Evolutionary conservation across 2,113 vertebrate genomes (phyloP).

Genomic region (Gymnogyps californianus): DNA sequence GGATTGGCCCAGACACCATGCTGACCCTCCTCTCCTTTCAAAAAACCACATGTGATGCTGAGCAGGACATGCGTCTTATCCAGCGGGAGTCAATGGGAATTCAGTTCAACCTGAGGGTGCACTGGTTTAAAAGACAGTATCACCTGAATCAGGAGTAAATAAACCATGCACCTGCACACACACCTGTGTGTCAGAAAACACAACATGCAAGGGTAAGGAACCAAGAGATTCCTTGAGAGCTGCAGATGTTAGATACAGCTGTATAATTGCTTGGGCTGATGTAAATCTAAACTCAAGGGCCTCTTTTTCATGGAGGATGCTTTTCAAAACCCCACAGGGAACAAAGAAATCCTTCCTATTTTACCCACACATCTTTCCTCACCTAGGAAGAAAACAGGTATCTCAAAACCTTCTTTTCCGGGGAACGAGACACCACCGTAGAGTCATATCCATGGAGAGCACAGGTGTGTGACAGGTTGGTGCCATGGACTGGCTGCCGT

Average conservation of each 20-base stretch:
- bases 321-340: not conserved
- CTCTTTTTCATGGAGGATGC: not conserved
- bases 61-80: not conserved
- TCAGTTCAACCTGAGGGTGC: not conserved
- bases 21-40: not conserved
- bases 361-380: not conserved
- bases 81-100: not conserved
- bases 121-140: not conserved
- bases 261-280: not conserved
- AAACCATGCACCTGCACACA: not conserved
- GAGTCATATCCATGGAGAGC: not conserved
- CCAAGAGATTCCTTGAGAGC: not conserved
- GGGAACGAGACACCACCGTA: rapidly evolving
- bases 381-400: not conserved
- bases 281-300: not conserved
- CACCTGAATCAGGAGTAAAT: not conserved
- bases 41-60: not conserved
- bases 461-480: not conserved
- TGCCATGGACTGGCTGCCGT: rapidly evolving
- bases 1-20: not conserved
- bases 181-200: not conserved
- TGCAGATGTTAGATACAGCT: not conserved
- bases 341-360: not conserved
- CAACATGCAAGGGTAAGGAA: not conserved
- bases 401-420: not conserved